phyloP scores from a whole-genome alignment of 2,888 invertebrate species.

The Ophion obscuratus region DNA sequence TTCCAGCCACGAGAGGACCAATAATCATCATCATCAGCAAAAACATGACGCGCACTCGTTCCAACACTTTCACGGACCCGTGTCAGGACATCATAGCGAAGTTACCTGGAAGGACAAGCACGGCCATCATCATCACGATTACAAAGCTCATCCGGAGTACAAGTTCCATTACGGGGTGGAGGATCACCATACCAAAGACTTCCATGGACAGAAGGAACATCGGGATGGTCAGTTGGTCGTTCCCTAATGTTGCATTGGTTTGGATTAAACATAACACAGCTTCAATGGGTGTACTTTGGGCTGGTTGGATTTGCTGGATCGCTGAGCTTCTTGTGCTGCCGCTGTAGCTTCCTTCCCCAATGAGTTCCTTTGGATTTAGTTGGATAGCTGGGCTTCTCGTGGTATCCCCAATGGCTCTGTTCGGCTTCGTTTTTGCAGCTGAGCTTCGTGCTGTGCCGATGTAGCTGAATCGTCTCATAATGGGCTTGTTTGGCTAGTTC shows the following conservation, averaged over 20 bases:
- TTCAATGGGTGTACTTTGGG: background rate
- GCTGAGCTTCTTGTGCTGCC: too few relatives aligned
- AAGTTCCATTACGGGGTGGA: constrained; percentile 74
- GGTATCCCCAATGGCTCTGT: background rate
- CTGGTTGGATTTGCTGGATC: background rate
- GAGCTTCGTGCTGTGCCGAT: background rate
- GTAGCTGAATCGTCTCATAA: too few relatives aligned
- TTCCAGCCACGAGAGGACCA: background rate
- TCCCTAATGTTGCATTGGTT: background rate
- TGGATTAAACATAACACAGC: background rate
- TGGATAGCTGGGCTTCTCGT: background rate
- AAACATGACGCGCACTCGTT: constrained; percentile 52
- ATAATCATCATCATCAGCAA: constrained; percentile 21
- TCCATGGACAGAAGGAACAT: constrained; percentile 76
- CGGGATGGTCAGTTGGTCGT: constrained; percentile 72
- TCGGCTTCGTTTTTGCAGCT: background rate
- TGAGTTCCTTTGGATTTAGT: background rate
- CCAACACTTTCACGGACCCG: constrained; percentile 57
- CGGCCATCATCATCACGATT: constrained; percentile 74
- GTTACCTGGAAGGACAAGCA: constrained; percentile 75
- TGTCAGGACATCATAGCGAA: constrained; percentile 71
- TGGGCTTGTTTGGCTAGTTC: too few relatives aligned
- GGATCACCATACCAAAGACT: constrained; percentile 75
- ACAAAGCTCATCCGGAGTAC: constrained; percentile 75
- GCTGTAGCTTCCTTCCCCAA: too few relatives aligned